A percentile compares a stretch with the other conserved stretches of the same genome.
Evolutionary conservation across 2,113 vertebrate genomes (phyloP).

Genomic region (Oxyruncus cristatus): DNA sequence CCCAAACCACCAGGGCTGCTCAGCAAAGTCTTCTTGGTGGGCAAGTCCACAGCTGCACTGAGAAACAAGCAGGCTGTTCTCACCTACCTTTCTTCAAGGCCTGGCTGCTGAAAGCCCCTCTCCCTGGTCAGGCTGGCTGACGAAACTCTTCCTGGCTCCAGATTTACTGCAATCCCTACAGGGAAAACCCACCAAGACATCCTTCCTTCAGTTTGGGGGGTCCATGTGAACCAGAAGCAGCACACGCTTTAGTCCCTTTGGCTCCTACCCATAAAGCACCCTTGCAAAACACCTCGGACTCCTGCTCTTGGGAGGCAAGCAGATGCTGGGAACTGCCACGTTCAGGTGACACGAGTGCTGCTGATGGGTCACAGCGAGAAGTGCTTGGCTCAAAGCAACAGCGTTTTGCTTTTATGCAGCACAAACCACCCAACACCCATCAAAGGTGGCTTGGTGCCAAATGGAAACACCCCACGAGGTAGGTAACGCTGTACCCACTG

Average conservation of each 20-base stretch:
- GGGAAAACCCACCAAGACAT: not conserved
- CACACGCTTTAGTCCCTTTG: not conserved
- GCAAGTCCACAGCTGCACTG: not conserved
- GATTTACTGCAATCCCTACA: not conserved
- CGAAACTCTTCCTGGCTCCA: not conserved
- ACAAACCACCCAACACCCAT: not conserved
- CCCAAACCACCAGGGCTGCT: not conserved
- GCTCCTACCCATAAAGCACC: not conserved
- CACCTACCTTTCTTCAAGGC: not conserved
- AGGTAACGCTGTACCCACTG: not conserved
- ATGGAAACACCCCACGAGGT: slow-evolving; percentile 5
- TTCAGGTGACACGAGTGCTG: not conserved
- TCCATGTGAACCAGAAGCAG: not conserved
- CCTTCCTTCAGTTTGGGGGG: not conserved
- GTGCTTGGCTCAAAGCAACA: not conserved
- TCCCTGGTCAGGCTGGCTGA: not conserved
- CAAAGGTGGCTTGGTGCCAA: not conserved
- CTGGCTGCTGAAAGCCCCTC: not conserved
- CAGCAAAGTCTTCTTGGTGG: not conserved
- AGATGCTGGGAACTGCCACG: not conserved
- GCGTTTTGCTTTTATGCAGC: not conserved
- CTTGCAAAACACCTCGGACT: not conserved
- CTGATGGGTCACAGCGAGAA: not conserved
- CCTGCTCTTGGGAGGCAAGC: not conserved
- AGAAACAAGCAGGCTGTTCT: not conserved